phyloP scores from a whole-genome alignment of 1,140 invertebrate genomes.

The Tetraneura akinire region DNA sequence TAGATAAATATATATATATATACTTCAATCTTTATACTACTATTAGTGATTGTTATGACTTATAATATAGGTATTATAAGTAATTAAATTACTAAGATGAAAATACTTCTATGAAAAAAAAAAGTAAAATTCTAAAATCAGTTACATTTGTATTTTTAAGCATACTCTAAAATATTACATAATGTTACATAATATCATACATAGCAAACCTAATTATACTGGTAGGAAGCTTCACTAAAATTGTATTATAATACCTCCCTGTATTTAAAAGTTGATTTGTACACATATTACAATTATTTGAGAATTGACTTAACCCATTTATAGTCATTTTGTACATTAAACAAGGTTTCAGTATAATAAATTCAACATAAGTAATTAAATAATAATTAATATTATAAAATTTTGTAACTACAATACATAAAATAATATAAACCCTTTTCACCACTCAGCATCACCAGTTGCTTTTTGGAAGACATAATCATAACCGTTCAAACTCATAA shows the following conservation, averaged over 20 bases:
- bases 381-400: background rate
- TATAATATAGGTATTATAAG: too few relatives aligned
- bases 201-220: background rate
- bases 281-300: constrained; percentile 1
- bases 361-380: constrained; percentile 20
- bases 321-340: constrained; percentile 23
- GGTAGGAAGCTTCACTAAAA: background rate
- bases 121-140: too few relatives aligned
- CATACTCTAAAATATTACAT: too few relatives aligned
- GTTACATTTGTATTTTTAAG: too few relatives aligned
- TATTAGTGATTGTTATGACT: too few relatives aligned
- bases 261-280: background rate
- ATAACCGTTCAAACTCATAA: constrained; percentile 97
- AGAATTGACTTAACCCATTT: background rate
- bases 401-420: constrained; percentile 7
- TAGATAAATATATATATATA: too few relatives aligned
- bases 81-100: too few relatives aligned
- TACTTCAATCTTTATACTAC: too few relatives aligned
- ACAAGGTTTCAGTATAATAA: constrained; percentile 4
- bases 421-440: constrained; percentile 52
- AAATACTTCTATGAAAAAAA: too few relatives aligned
- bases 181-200: background rate
- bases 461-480: constrained; percentile 99
- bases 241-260: constrained; percentile 3
- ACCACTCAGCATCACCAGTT: constrained; percentile 99